phyloP scores from a whole-genome alignment of 2,113 vertebrate species.

The Callorhinus ursinus region DNA sequence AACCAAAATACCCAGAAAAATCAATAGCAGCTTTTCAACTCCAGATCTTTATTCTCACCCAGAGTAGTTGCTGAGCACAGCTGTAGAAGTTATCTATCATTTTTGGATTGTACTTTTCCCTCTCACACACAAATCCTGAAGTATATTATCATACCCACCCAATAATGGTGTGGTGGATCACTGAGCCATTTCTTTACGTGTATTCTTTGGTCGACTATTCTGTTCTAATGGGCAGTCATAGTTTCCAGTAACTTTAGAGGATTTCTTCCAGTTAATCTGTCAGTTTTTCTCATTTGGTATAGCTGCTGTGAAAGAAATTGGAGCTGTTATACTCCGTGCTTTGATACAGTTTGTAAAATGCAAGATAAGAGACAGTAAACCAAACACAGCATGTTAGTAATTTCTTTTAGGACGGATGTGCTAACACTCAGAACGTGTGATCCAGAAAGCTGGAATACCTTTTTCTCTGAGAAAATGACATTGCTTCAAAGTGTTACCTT shows the following conservation, averaged over 20 bases:
- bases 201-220: conserved; percentile 41
- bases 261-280: conserved; percentile 85
- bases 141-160: background rate
- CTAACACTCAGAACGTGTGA: conserved; percentile 34
- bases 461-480: conserved; percentile 6
- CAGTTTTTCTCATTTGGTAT: conserved; percentile 82
- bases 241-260: conserved; percentile 78
- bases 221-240: conserved; percentile 70
- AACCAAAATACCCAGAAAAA: background rate
- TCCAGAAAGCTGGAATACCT: conserved; percentile 55
- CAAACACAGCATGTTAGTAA: conserved; percentile 82
- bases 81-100: rapidly evolving
- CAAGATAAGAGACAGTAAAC: conserved; percentile 82
- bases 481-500: conserved; percentile 26
- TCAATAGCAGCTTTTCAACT: background rate
- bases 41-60: background rate
- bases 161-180: conserved; percentile 60
- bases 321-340: conserved; percentile 81
- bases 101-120: background rate
- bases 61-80: background rate
- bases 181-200: conserved; percentile 53
- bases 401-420: conserved; percentile 79
- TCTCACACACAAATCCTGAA: background rate
- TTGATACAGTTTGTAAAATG: conserved; percentile 85
- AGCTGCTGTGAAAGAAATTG: conserved; percentile 85